A percentile compares a stretch with the other conserved stretches of the same genome.
phyloP scores from a whole-genome alignment of 2,797 vertebrate species.

The Astyanax mexicanus region DNA sequence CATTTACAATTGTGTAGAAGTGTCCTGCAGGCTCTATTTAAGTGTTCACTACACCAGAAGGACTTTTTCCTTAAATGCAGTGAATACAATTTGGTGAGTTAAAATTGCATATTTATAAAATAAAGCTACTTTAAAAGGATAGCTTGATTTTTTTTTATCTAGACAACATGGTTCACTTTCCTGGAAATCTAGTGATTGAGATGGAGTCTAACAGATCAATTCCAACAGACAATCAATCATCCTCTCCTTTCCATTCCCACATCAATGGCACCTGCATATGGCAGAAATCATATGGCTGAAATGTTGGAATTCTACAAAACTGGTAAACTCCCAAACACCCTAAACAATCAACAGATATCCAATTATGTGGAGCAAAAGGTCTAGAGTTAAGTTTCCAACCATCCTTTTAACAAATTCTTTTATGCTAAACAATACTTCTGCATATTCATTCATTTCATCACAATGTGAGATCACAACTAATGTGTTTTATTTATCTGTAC shows the following conservation, averaged over 20 bases:
- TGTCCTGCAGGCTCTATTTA: constrained; percentile 38
- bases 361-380: constrained; percentile 17
- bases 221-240: neutral
- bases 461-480: constrained; percentile 60
- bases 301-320: neutral
- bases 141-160: constrained; percentile 37
- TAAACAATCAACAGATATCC: neutral
- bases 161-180: constrained; percentile 43
- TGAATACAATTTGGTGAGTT: constrained; percentile 54
- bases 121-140: constrained; percentile 66
- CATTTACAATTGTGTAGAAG: constrained; percentile 65
- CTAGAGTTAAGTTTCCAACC: constrained; percentile 13
- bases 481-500: constrained; percentile 47
- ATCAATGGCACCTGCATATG: neutral
- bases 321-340: neutral
- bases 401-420: constrained; percentile 43
- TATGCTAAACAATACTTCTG: constrained; percentile 63
- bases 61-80: constrained; percentile 46
- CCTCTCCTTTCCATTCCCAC: neutral
- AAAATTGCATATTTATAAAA: constrained; percentile 71
- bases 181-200: constrained; percentile 12
- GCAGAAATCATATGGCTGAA: neutral
- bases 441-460: constrained; percentile 61
- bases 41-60: constrained; percentile 62
- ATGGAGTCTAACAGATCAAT: neutral